These are phyloP conservation scores for Delichon dasypus DNA, from an alignment of 2,797 vertebrate genomes.

Conservation along the genomic window DNA sequence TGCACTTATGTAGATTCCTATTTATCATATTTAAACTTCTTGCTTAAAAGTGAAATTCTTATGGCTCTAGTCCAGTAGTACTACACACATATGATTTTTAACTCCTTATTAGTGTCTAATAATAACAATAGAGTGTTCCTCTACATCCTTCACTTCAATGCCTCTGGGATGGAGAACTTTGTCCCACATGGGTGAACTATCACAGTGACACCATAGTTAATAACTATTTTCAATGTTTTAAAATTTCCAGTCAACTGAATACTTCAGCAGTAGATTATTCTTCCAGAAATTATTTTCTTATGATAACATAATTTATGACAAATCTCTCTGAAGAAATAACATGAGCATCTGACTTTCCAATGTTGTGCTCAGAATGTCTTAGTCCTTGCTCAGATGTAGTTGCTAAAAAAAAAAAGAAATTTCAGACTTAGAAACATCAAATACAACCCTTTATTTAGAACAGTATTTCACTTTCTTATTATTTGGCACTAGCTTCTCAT, in stretches of 20 bases:
- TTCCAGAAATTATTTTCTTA: conserved; percentile 1
- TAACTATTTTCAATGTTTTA: background rate
- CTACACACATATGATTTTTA: background rate
- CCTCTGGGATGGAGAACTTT: background rate
- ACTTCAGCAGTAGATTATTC: background rate
- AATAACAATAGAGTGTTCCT: background rate
- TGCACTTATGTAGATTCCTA: background rate
- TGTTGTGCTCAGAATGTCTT: background rate
- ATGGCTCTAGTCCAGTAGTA: background rate
- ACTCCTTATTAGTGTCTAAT: background rate
- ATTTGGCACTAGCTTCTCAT: background rate
- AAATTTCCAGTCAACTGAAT: background rate
- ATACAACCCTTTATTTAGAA: background rate
- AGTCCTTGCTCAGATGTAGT: background rate
- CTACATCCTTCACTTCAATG: background rate
- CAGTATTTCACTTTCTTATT: background rate
- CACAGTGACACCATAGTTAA: background rate
- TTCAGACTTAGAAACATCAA: background rate
- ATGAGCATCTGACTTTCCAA: background rate
- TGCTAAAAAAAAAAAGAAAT: background rate
- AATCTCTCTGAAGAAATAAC: background rate
- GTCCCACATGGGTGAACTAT: background rate
- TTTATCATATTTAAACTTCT: background rate
- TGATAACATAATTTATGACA: background rate
- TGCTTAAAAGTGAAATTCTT: background rate